Evolutionary conservation across 2,888 invertebrate species (phyloP).

Genomic region (Ophraella communa): DNA sequence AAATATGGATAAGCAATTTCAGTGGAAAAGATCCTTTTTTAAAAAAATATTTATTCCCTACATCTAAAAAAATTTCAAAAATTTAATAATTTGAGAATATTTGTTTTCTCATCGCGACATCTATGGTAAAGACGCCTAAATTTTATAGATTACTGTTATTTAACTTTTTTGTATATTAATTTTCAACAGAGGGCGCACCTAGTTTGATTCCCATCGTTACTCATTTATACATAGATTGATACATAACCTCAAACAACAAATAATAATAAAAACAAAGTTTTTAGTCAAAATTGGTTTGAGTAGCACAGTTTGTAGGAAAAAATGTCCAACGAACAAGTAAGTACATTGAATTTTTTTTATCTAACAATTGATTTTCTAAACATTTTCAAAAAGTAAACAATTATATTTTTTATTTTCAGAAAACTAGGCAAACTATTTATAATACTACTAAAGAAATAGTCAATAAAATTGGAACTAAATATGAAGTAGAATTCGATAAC

Average conservation of each 20-base stretch:
- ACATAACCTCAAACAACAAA: neutral
- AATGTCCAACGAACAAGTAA: constrained; percentile 28
- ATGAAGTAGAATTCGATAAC: constrained; percentile 63
- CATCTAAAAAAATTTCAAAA: no score
- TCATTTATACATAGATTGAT: neutral
- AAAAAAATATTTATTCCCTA: no score
- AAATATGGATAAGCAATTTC: no score
- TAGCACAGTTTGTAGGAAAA: no score
- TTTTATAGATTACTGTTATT: neutral
- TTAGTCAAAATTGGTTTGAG: no score
- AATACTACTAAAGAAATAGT: constrained; percentile 65
- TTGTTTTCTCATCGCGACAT: neutral
- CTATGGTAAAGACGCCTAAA: neutral
- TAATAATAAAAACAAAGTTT: no score
- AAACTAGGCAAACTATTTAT: constrained; percentile 65
- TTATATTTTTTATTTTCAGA: constrained; percentile 58
- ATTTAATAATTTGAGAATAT: neutral
- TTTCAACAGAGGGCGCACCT: neutral
- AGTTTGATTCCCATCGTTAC: neutral
- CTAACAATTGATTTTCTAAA: neutral
- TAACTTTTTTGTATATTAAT: neutral
- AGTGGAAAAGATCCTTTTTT: no score
- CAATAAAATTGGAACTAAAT: constrained; percentile 63
- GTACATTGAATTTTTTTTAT: neutral
- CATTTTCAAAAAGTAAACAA: neutral